These are phyloP conservation scores for Leuciscus idus DNA, from an alignment of 2,113 vertebrate species.

Conservation along the genomic window DNA sequence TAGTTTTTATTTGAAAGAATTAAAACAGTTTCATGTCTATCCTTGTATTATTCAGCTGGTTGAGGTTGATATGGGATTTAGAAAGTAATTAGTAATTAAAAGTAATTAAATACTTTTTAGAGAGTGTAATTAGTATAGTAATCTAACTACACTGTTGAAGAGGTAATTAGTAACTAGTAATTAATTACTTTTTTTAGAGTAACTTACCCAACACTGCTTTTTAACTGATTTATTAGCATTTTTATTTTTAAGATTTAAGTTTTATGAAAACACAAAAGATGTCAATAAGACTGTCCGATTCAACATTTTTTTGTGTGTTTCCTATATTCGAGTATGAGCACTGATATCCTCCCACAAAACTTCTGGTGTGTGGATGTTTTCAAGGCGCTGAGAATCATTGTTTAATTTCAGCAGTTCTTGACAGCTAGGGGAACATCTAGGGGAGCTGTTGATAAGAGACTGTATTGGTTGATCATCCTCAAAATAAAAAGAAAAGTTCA, in stretches of 20 bases:
- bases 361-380: neutral
- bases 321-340: neutral
- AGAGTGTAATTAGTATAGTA: too few species aligned
- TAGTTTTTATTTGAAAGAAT: too few species aligned
- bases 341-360: neutral
- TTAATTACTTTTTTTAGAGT: too few species aligned
- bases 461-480: conserved; percentile 22
- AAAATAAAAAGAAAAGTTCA: conserved; percentile 17
- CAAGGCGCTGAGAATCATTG: neutral
- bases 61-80: too few species aligned
- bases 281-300: neutral
- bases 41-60: too few species aligned
- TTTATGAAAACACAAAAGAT: neutral
- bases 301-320: neutral
- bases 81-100: too few species aligned
- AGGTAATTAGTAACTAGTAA: too few species aligned
- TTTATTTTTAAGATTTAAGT: neutral
- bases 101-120: too few species aligned
- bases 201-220: too few species aligned
- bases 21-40: too few species aligned
- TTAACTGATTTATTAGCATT: neutral
- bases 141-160: too few species aligned
- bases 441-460: conserved; percentile 28
- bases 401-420: conserved; percentile 15
- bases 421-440: conserved; percentile 14